A percentile compares a stretch with the other conserved stretches of the same genome.
Conservation (phyloP, 2,888 invertebrate species). For the Smittia aterrima region DNA sequence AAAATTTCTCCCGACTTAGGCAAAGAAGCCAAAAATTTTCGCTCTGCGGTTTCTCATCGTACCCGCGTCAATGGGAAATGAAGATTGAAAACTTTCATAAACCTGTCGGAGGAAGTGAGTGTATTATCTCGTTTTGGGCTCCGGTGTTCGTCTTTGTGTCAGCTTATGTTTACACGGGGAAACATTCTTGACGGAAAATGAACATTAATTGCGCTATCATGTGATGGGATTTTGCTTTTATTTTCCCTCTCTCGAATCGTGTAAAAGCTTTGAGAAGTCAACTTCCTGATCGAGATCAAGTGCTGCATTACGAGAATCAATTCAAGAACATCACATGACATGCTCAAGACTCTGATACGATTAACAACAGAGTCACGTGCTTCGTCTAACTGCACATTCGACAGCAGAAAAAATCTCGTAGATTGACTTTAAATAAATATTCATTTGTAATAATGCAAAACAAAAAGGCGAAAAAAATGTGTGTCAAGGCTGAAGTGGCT, state of each 20-base stretch:
- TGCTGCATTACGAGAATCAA: not conserved
- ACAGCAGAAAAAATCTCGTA: not conserved
- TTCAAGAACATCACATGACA: not conserved
- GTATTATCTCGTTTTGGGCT: not conserved
- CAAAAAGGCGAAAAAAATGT: not conserved
- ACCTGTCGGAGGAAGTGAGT: not conserved
- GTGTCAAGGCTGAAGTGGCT: not conserved
- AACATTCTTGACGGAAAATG: not conserved
- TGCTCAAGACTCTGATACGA: not conserved
- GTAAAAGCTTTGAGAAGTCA: not conserved
- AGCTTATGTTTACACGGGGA: not conserved
- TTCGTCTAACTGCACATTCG: not conserved
- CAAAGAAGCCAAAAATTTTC: too few species aligned
- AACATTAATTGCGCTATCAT: not conserved
- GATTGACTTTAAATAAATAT: not conserved
- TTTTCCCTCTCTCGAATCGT: not conserved
- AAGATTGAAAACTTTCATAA: constrained; percentile 7
- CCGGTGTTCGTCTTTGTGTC: not conserved
- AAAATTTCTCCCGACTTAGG: too few species aligned
- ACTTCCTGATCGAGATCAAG: not conserved
- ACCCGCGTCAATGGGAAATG: not conserved
- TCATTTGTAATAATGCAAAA: not conserved
- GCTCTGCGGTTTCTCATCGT: too few species aligned
- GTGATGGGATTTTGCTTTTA: not conserved
- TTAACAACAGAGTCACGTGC: not conserved